Conservation (phyloP, 2,888 invertebrate species). For the Agrotis ipsilon region DNA sequence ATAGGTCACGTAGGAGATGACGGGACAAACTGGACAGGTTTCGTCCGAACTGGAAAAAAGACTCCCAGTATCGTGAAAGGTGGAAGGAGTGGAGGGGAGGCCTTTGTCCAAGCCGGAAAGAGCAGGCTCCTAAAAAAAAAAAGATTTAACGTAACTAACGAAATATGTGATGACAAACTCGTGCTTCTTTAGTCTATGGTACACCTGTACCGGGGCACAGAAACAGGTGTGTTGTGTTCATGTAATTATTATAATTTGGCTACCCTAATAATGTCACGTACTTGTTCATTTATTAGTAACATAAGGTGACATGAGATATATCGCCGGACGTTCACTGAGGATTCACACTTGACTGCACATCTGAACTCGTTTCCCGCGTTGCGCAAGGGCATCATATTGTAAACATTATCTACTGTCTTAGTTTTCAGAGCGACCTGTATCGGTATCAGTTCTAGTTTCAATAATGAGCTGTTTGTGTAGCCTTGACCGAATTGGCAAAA, state of each 20-base stretch:
- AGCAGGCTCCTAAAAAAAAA: no score
- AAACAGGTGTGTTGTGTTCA: no score
- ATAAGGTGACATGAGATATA: constrained; percentile 40
- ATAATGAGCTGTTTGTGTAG: constrained; percentile 2
- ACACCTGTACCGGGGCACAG: no score
- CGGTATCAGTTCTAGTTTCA: constrained; percentile 24
- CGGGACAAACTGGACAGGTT: no score
- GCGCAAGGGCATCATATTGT: constrained; percentile 34
- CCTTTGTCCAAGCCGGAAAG: no score
- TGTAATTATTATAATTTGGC: neutral
- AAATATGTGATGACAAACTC: no score
- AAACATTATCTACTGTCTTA: constrained; percentile 19
- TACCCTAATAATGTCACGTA: constrained; percentile 8
- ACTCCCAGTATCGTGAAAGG: no score
- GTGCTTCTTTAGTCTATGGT: no score
- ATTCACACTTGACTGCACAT: constrained; percentile 52
- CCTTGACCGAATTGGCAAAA: constrained; percentile 29
- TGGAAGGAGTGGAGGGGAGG: no score
- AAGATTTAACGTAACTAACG: no score
- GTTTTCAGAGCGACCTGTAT: constrained; percentile 15
- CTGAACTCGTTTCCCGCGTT: constrained; percentile 39
- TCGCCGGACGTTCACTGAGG: constrained; percentile 25
- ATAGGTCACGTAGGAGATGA: no score
- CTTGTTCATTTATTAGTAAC: constrained; percentile 30
- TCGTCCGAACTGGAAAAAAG: no score